Conservation (phyloP, 2,888 invertebrate species). For the Yponomeuta malinellus region DNA sequence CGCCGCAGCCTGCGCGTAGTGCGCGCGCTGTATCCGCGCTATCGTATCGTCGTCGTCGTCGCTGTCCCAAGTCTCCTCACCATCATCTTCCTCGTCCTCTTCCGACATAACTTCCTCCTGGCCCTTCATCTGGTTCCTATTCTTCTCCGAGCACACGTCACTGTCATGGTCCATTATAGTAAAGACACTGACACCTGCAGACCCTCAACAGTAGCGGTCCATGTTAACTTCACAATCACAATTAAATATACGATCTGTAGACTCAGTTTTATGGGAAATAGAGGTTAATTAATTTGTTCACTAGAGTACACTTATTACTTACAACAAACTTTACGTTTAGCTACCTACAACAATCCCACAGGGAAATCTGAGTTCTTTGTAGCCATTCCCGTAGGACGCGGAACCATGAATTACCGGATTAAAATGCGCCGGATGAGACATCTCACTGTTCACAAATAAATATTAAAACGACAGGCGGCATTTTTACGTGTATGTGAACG, state of each 20-base stretch:
- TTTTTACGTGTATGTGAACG: background rate
- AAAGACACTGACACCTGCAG: background rate
- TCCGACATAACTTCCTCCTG: slow-evolving; percentile 30
- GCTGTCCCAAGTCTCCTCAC: slow-evolving; percentile 58
- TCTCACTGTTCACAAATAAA: slow-evolving; percentile 33
- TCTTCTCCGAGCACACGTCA: slow-evolving; percentile 18
- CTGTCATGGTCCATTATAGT: slow-evolving; percentile 12
- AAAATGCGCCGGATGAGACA: slow-evolving; percentile 55
- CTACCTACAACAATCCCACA: slow-evolving; percentile 16
- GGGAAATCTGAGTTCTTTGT: slow-evolving; percentile 44
- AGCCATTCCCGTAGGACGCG: slow-evolving; percentile 54
- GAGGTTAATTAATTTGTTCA: background rate
- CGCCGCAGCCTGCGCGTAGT: slow-evolving; percentile 64
- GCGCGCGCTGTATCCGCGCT: slow-evolving; percentile 65
- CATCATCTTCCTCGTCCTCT: slow-evolving; percentile 39
- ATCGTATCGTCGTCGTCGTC: slow-evolving; percentile 70
- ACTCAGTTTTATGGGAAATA: background rate
- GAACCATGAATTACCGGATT: slow-evolving; percentile 37
- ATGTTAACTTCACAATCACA: slow-evolving; percentile 5
- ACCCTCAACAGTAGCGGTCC: background rate
- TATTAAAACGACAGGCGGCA: background rate
- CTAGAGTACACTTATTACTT: background rate
- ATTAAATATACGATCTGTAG: background rate
- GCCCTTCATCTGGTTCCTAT: slow-evolving; percentile 47
- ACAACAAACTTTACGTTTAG: slow-evolving; percentile 16